A percentile compares a stretch with the other conserved stretches of the same genome.
Conservation (phyloP, 2,888 invertebrate species). For the Brachypalpus laphriformis region DNA sequence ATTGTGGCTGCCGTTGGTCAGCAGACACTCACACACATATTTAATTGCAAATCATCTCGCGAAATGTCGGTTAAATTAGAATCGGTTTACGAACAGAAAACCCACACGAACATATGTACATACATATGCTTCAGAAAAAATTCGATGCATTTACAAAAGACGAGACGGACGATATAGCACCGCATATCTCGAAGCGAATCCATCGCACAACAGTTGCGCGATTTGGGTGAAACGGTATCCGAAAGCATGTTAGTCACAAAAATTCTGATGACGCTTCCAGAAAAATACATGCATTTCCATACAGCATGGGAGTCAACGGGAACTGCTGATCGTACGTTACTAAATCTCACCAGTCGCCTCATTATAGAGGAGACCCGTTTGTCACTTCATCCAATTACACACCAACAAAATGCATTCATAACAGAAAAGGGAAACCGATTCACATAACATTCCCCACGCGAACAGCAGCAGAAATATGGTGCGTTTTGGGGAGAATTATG, state of each 20-base stretch:
- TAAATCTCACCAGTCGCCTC: constrained; percentile 73
- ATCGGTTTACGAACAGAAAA: constrained; percentile 77
- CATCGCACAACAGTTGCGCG: constrained; percentile 47
- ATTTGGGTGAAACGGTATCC: too few relatives aligned
- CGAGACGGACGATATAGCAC: constrained; percentile 55
- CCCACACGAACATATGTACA: constrained; percentile 76
- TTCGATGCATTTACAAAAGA: constrained; percentile 63
- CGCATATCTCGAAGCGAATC: constrained; percentile 49
- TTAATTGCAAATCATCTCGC: constrained; percentile 42
- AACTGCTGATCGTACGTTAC: constrained; percentile 74
- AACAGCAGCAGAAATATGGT: constrained; percentile 5
- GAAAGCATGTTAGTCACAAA: constrained; percentile 74
- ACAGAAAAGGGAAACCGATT: constrained; percentile 1
- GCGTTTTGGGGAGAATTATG: too few relatives aligned
- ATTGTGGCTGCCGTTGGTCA: constrained; percentile 53
- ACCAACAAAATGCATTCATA: constrained; percentile 22
- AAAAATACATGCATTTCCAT: constrained; percentile 73
- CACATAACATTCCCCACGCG: neutral
- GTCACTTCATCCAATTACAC: constrained; percentile 14
- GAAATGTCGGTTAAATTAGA: constrained; percentile 65
- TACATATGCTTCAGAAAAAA: constrained; percentile 78
- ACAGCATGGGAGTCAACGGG: constrained; percentile 74
- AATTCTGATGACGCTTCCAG: constrained; percentile 74
- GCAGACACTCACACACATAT: constrained; percentile 49
- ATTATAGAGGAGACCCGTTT: constrained; percentile 73